Evolutionary conservation across 2,888 invertebrate genomes (phyloP).

Genomic region (Oegoconia quadripuncta): DNA sequence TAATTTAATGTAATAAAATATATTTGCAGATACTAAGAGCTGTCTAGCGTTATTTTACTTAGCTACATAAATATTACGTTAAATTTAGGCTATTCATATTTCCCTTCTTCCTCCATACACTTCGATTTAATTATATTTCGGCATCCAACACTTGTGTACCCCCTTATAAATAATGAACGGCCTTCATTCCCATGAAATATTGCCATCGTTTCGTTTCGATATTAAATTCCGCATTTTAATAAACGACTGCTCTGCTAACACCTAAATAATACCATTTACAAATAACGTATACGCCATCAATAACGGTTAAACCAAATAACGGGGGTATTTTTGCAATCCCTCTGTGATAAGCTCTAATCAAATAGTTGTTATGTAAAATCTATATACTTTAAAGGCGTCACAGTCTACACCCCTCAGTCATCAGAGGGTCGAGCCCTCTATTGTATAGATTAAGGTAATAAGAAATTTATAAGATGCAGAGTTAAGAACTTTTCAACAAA

Average conservation of each 20-base stretch:
- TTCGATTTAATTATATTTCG: too few relatives aligned
- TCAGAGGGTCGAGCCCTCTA: constrained; percentile 33
- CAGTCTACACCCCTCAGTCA: constrained; percentile 45
- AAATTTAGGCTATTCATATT: too few relatives aligned
- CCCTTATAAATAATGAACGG: too few relatives aligned
- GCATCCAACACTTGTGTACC: too few relatives aligned
- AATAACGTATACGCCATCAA: constrained; percentile 53
- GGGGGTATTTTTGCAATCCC: too few relatives aligned
- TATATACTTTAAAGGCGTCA: constrained; percentile 40
- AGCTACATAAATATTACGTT: too few relatives aligned
- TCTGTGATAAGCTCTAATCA: constrained; percentile 57
- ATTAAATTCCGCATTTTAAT: constrained; percentile 12
- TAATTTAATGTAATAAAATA: too few relatives aligned
- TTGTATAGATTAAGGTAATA: constrained; percentile 59
- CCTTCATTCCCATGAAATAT: constrained; percentile 11
- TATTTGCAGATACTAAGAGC: too few relatives aligned
- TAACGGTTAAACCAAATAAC: too few relatives aligned
- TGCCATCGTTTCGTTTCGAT: constrained; percentile 4
- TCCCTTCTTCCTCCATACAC: too few relatives aligned
- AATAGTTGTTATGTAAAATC: constrained; percentile 64
- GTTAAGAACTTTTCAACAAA: constrained; percentile 15
- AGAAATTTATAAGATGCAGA: constrained; percentile 63
- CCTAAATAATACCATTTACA: constrained; percentile 54
- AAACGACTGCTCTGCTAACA: constrained; percentile 23
- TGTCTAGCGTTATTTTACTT: too few relatives aligned